Evolutionary conservation across 2,113 vertebrate genomes (phyloP), one percentile per base, ranked within the genome.

Genomic region (Serinus canaria): DNA sequence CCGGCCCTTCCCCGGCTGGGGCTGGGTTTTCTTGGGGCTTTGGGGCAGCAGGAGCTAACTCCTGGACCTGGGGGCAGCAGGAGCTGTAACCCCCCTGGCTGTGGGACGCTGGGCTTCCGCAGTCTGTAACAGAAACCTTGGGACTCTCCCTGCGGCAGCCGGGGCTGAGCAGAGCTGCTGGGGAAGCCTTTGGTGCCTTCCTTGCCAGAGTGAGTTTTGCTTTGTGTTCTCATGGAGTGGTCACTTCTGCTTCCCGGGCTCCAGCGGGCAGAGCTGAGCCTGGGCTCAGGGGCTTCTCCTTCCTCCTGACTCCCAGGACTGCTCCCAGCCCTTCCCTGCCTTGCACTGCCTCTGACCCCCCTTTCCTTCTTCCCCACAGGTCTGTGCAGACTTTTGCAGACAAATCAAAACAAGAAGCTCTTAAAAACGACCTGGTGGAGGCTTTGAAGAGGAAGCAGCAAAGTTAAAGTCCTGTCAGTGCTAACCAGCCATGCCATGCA

Each of bases 371-470:
- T 66, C 87, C 43, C 94, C 39, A 0, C 97, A 99, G 99, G 99
- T 99, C 99, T 97, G 99, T 99, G 97, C 98, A 99, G 98, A 98
- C 98, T 90, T 98, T 99, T 97, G 98, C 98, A 80, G 99, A 99
- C 98, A 99, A 98, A 98, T 98, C 98, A 95, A 99, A 99, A 98
- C 99, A 99, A 98, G 99, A 99, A 97, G 99, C 99, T 98, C 98
- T 99, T 95, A 99, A 98, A 98, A 98, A 97, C 44, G 98, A 99
- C 98, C 98, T 99, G 98, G 97, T 99, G 98, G 98, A 98, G 97
- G 99, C 99, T 85, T 98, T 99, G 98, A 99, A 99, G 99, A 99
- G 98, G 97, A 99, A 99, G 98, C 99, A 99, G 86, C 98, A 99
- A 93, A 98, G 98, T 98, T 99, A 98, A 97, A 94, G 76, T 92